Conservation (phyloP, 2,888 invertebrate genomes). For the Cheilosia pagana region DNA sequence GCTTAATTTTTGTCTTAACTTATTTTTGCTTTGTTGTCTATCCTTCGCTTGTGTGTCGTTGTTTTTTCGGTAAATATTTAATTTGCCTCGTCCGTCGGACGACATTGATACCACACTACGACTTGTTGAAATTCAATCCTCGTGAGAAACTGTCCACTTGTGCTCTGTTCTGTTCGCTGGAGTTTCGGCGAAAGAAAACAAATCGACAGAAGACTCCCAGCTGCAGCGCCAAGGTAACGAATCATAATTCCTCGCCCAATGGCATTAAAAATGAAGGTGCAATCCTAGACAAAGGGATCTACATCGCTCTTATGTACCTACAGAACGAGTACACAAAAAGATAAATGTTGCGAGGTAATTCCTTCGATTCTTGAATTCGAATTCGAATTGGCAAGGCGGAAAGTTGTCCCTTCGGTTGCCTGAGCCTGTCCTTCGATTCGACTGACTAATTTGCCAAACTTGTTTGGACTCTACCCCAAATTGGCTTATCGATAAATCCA, state of each 20-base stretch:
- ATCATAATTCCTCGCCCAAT: conserved; percentile 57
- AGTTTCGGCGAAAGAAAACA: conserved; percentile 21
- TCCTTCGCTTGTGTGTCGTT: conserved; percentile 23
- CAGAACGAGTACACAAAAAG: conserved; percentile 38
- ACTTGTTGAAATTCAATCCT: conserved; percentile 81
- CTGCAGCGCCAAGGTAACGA: conserved; percentile 65
- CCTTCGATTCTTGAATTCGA: conserved; percentile 42
- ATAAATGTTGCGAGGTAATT: conserved; percentile 54
- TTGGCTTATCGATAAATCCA: conserved; percentile 76
- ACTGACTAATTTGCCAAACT: conserved; percentile 82
- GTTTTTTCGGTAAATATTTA: conserved; percentile 71
- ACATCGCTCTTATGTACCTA: not conserved
- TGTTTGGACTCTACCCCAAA: conserved; percentile 72
- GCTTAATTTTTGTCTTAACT: conserved; percentile 68
- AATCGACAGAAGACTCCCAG: conserved; percentile 40
- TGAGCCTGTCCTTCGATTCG: conserved; percentile 60
- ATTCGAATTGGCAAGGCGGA: not conserved
- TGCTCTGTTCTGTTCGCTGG: conserved; percentile 22
- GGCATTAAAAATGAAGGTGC: conserved; percentile 62
- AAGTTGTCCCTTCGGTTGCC: conserved; percentile 7
- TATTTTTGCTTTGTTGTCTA: conserved; percentile 40
- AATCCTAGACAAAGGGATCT: conserved; percentile 41
- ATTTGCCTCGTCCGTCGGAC: conserved; percentile 76
- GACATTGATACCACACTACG: conserved; percentile 65
- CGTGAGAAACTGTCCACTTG: conserved; percentile 82